A percentile compares a stretch with the other conserved stretches of the same genome.
Conservation (phyloP, 1,140 invertebrate species). For the Liolophura sinensis region DNA sequence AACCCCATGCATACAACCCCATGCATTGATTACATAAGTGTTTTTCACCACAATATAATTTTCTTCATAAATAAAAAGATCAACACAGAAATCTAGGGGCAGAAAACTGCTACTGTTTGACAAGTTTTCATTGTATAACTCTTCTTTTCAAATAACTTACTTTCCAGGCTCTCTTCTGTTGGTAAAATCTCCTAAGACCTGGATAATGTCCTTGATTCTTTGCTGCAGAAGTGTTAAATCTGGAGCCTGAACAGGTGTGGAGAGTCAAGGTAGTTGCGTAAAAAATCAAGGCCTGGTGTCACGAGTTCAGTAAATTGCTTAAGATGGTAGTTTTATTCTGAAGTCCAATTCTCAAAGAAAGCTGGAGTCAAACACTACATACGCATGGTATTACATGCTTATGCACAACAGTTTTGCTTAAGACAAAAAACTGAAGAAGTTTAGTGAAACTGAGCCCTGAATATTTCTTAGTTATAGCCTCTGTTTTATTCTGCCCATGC, state of each 20-base stretch:
- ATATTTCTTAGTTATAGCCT: no score
- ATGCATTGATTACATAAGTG: neutral
- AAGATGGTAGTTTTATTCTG: neutral
- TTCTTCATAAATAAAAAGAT: conserved; percentile 13
- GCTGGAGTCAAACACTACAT: no score
- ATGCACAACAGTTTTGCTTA: no score
- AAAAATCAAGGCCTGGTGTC: neutral
- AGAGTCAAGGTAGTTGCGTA: conserved; percentile 41
- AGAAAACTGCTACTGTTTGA: neutral
- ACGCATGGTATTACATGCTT: no score
- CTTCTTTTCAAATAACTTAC: no score
- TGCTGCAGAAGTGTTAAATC: conserved; percentile 85
- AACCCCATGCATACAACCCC: no score
- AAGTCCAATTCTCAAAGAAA: neutral
- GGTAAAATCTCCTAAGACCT: conserved; percentile 88
- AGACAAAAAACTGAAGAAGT: no score
- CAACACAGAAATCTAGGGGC: neutral
- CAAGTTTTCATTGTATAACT: neutral
- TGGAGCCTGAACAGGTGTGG: conserved; percentile 54
- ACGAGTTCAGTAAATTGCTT: neutral
- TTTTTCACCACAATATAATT: neutral
- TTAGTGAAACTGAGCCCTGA: no score
- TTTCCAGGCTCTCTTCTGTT: conserved; percentile 73
- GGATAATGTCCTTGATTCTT: conserved; percentile 85
- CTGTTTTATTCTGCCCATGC: no score